These are phyloP conservation scores for Carettochelys insculpta DNA, from an alignment of 2,113 vertebrate species.

Conservation along the genomic window DNA sequence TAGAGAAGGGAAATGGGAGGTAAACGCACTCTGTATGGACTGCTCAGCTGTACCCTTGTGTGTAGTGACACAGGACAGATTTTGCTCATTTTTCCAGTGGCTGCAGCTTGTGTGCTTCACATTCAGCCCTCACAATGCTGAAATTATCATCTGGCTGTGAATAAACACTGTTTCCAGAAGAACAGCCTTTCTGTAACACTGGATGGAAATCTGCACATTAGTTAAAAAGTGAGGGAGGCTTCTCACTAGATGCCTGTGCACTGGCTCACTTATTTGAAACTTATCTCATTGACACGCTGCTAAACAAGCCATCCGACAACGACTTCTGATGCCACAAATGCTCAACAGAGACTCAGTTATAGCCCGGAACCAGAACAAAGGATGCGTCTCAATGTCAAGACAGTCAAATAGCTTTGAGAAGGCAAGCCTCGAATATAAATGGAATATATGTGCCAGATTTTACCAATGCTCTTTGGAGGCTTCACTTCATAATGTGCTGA, in stretches of 20 bases:
- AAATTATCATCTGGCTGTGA: background rate
- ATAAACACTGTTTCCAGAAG: background rate
- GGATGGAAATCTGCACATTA: background rate
- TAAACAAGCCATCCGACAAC: background rate
- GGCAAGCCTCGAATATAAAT: constrained; percentile 15
- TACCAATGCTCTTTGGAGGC: background rate
- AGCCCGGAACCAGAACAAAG: background rate
- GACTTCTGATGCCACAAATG: background rate
- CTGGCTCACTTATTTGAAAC: background rate
- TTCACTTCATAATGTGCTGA: background rate
- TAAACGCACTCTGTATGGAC: too few relatives aligned
- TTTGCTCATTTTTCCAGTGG: background rate
- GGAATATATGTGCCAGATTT: background rate
- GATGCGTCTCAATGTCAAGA: background rate
- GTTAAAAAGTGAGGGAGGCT: background rate
- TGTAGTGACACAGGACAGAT: background rate
- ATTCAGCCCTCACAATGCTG: background rate
- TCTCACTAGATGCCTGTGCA: background rate
- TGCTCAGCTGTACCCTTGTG: background rate
- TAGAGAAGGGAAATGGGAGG: background rate
- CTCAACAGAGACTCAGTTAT: background rate
- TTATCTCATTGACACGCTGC: background rate
- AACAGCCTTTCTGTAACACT: background rate
- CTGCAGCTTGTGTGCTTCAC: background rate
- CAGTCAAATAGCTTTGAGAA: background rate